Base-by-base conservation (phyloP, 2,113 vertebrate species). In the Amblyopsis rosae region DNA sequence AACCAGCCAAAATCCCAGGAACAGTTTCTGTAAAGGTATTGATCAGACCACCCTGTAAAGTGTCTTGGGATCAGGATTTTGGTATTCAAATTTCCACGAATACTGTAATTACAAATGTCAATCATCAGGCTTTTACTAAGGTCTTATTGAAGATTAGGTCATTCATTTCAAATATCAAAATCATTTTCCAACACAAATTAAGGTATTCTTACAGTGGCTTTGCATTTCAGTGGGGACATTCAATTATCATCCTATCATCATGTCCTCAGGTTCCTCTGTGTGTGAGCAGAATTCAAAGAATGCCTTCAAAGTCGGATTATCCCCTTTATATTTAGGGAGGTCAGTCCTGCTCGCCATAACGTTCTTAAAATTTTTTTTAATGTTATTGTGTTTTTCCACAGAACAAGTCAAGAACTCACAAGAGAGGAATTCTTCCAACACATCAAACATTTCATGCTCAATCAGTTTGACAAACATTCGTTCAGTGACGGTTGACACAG, bases 241-340 rank as follows among this genome's bases (percentile, higher is more conserved):
- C 32, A 68, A 3, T 35, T 2, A 10, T 2, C 10, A 2, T 77
- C 76, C 81, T 19, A 19, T 19, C 19, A 19, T 19, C 19, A 85
- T 87, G 11, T 26, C 19, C 19, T 26, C 19, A 26, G 72, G 54
- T 13, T 65, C 46, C 0, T 70, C 65, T 63, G 0, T 58, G 9
- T 35, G 47, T 26, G 0, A 47, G n/a, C 79, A 3, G 1, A 77
- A 67, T 3, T 59, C 4, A 56, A 70, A 75, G 9, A 82, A 77
- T 3, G 0, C 2, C 19, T 60, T 73, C 13, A 76, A 19, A 35
- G 0, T 26, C 12, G 12, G 0, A 0, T 82, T 58, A 15, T 15
- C 15, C 19, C 16, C 12, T 56, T 9, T 26, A 8, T 19, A 10
- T n/a, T 56, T n/a, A 7, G 19, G 9, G 19, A 56, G 19, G 10